phyloP scores from a whole-genome alignment of 2,888 invertebrate genomes.

The Cheilosia vulpina region DNA sequence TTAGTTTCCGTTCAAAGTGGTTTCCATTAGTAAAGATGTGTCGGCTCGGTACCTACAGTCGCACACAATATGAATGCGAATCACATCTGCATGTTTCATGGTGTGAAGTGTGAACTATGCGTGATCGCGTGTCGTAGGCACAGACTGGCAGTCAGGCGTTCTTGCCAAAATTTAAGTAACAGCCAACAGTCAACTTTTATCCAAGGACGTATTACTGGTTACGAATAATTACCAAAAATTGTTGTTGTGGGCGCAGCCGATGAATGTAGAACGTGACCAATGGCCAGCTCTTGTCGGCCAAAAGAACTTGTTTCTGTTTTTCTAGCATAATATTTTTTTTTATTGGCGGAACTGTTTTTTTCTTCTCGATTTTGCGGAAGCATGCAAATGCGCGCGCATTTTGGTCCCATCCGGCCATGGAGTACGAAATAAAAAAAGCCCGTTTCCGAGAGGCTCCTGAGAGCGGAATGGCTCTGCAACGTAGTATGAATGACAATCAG shows the following conservation, averaged over 20 bases:
- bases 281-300: conserved; percentile 9
- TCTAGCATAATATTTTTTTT: background rate
- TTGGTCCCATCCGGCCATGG: conserved; percentile 42
- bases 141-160: conserved; percentile 8
- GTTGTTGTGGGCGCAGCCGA: background rate
- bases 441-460: conserved; percentile 6
- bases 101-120: conserved; percentile 9
- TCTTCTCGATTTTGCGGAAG: conserved; percentile 33
- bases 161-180: conserved; percentile 22
- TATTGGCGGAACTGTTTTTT: conserved; percentile 31
- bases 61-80: conserved; percentile 12
- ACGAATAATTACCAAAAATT: background rate
- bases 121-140: conserved; percentile 20
- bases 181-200: background rate
- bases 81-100: conserved; percentile 17
- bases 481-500: conserved; percentile 50
- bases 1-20: conserved; percentile 26
- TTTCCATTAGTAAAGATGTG: background rate
- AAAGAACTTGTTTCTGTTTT: background rate
- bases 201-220: background rate
- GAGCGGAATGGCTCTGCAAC: conserved; percentile 4
- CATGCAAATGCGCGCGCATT: conserved; percentile 26
- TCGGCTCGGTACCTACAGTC: background rate
- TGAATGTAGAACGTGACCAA: conserved; percentile 22
- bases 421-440: conserved; percentile 22